These are phyloP conservation scores for Fregata magnificens DNA, from an alignment of 2,113 vertebrate species.

Conservation along the genomic window DNA sequence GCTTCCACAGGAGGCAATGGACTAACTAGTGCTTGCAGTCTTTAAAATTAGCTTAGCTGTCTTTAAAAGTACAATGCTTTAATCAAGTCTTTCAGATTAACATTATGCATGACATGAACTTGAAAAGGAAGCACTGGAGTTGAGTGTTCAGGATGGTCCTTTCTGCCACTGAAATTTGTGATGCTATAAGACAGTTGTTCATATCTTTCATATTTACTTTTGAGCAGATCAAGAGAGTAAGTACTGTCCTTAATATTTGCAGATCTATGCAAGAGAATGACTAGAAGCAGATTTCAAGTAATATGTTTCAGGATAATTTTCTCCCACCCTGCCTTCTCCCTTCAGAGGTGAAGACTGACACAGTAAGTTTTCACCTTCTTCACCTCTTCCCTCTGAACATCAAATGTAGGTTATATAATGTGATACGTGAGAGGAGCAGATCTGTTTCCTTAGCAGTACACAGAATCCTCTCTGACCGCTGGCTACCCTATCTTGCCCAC, in stretches of 20 bases:
- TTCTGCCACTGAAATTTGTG: background rate
- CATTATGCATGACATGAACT: fast-evolving
- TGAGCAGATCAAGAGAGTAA: background rate
- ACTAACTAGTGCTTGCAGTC: background rate
- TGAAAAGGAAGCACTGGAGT: background rate
- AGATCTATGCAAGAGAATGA: background rate
- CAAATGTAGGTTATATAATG: background rate
- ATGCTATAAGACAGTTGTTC: background rate
- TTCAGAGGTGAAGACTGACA: background rate
- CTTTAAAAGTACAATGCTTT: background rate
- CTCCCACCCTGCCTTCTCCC: background rate
- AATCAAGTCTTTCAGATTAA: background rate
- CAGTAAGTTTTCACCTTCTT: background rate
- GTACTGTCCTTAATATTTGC: background rate
- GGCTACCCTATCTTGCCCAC: background rate
- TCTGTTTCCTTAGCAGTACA: background rate
- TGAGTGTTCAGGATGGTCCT: background rate
- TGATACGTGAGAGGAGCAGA: background rate
- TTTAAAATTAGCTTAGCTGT: background rate
- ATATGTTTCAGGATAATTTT: background rate
- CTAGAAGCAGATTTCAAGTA: background rate
- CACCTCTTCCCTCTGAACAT: background rate
- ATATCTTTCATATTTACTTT: background rate
- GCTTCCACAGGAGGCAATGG: background rate
- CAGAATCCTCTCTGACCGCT: background rate